Evolutionary conservation across 2,888 invertebrate species (phyloP).

Genomic region (Tholera decimalis): DNA sequence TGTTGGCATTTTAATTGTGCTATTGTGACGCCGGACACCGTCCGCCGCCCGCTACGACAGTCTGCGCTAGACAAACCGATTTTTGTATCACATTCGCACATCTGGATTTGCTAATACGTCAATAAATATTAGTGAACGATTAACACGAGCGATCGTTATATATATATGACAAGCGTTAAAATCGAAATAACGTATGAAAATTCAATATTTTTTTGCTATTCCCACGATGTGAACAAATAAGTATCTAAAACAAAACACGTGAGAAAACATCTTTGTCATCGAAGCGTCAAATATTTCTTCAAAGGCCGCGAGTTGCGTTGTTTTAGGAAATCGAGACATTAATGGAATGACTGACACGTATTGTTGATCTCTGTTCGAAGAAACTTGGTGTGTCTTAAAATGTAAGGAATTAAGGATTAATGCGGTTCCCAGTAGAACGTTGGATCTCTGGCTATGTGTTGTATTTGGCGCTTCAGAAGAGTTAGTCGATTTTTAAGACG

Average conservation of each 20-base stretch:
- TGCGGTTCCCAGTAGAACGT: slow-evolving; percentile 71
- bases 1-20: slow-evolving; percentile 92
- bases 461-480: slow-evolving; percentile 40
- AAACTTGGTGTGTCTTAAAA: slow-evolving; percentile 79
- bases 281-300: slow-evolving; percentile 88
- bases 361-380: slow-evolving; percentile 81
- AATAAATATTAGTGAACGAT: slow-evolving; percentile 36
- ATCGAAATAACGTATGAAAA: slow-evolving; percentile 23
- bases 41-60: slow-evolving; percentile 79
- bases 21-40: slow-evolving; percentile 89
- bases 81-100: slow-evolving; percentile 79
- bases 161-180: slow-evolving; percentile 9
- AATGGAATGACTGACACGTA: slow-evolving; percentile 89
- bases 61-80: slow-evolving; percentile 83
- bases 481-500: background rate
- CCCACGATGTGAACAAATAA: slow-evolving; percentile 75
- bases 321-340: slow-evolving; percentile 87
- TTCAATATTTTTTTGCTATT: slow-evolving; percentile 63
- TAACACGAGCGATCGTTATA: slow-evolving; percentile 11
- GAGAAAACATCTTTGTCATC: slow-evolving; percentile 77
- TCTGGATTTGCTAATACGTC: slow-evolving; percentile 68
- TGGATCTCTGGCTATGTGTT: slow-evolving; percentile 41
- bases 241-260: slow-evolving; percentile 70
- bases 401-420: slow-evolving; percentile 78
- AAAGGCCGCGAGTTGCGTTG: slow-evolving; percentile 79